Evolutionary conservation across 23 tunicate genomes (phyloP).

Genomic region (Styela plicata): DNA sequence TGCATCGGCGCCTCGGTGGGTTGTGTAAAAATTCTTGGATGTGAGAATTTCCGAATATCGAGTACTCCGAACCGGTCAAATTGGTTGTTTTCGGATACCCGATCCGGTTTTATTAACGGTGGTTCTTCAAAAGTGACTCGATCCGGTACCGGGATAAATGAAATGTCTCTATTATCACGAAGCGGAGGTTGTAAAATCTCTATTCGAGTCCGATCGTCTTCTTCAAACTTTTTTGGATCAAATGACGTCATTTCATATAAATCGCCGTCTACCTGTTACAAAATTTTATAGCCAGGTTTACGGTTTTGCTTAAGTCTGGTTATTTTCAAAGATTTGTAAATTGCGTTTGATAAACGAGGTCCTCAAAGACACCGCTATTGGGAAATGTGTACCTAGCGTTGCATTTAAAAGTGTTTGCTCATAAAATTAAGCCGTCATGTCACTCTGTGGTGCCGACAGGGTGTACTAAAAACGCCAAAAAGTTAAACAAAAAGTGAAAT

Average conservation of each 20-base stretch:
- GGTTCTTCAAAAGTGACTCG: neutral
- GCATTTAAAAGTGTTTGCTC: neutral
- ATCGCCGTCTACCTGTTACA: neutral
- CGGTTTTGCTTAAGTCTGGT: neutral
- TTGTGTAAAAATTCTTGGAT: slow-evolving; percentile 31
- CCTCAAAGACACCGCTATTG: neutral
- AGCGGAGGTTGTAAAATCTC: neutral
- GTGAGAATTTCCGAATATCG: neutral
- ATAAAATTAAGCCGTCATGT: neutral
- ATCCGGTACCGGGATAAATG: neutral
- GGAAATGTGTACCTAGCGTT: neutral
- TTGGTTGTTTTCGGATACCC: neutral
- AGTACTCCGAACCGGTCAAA: neutral
- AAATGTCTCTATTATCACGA: neutral
- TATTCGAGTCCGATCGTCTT: neutral
- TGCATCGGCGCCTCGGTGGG: slow-evolving; percentile 73
- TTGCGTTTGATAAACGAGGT: neutral
- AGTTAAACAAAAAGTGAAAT: neutral
- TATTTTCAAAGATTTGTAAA: neutral
- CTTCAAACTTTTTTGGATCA: neutral
- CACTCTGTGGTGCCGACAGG: neutral
- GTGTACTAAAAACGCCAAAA: neutral
- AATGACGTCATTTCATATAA: neutral
- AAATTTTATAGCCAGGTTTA: neutral
- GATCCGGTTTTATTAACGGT: neutral